Evolutionary conservation across 2,888 invertebrate genomes (phyloP), one percentile per base, ranked within the genome.

Genomic region (Chymomyza amoena): DNA sequence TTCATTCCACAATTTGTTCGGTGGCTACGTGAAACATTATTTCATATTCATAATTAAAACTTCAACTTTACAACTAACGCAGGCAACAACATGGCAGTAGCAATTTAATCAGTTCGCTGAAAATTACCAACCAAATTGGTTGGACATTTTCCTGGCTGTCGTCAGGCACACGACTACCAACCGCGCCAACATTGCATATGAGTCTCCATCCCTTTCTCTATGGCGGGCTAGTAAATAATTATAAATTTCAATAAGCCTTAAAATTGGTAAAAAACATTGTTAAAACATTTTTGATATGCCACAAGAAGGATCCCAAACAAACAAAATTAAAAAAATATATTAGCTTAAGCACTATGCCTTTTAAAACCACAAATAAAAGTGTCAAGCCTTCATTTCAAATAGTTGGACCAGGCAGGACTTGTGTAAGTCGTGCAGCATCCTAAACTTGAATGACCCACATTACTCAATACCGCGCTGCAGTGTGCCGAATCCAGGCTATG

Each of bases 231-330:
- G 86, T 84, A 77, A 70, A 73, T 70, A 79, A 81, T 79, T 84
- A 78, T 81, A 76, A 86, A 84, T 83, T 86, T 86, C 81, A 86
- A 86, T 81, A 76, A 81, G 73, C 75, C 69, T 70, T 61, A 32
- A 13, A 45, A 45, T 13, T 45, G 13, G 39, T 13, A 7, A 7
- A n/a, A 32, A 32, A 32, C 9, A 32, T 1, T 32, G 6, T 32
- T 25, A 25, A 3, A 25, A 25, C 25, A 25, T 25, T 25, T 25
- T 25, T 4, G 25, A 32, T 32, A 32, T 32, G 32, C 7, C 9
- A 32, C 7, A 7, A 32, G 6, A 1, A 9, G 32, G 32, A 7
- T 32, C 6, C 32, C 32, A 6, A 6, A 7, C 32, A 32, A 32
- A 32, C 5, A 32, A 32, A 7, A 32, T 32, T 2, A 32, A 32